phyloP scores from a whole-genome alignment of 2,797 vertebrate genomes.

The Psittacula echo region DNA sequence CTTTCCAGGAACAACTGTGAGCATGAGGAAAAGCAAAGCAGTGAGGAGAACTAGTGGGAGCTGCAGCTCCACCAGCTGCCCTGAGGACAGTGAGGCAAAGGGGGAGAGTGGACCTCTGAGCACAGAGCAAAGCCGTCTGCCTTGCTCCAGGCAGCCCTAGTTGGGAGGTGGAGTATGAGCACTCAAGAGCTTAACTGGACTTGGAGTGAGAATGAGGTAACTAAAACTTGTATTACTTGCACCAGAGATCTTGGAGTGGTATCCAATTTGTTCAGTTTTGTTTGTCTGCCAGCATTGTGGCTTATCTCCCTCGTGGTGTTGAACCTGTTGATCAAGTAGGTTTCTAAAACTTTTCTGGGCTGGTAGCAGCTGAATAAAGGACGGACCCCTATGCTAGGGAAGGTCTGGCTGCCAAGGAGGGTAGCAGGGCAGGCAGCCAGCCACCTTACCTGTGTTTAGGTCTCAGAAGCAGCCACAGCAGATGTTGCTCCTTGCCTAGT shows the following conservation, averaged over 20 bases:
- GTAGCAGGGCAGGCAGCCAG: background rate
- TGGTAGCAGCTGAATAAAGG: background rate
- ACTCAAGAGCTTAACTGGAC: background rate
- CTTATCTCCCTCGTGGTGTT: background rate
- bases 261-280: background rate
- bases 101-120: background rate
- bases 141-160: background rate
- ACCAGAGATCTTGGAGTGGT: background rate
- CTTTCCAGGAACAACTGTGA: background rate
- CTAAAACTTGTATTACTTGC: background rate
- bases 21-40: background rate
- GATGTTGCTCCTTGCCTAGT: background rate
- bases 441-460: background rate
- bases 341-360: background rate
- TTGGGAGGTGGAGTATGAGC: background rate
- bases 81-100: accelerated
- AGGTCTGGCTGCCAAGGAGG: background rate
- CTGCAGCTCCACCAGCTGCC: background rate
- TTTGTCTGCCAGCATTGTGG: background rate
- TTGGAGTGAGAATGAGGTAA: background rate
- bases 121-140: background rate
- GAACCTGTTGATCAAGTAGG: background rate
- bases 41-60: background rate
- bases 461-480: background rate
- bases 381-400: background rate